phyloP scores from a whole-genome alignment of 2,888 invertebrate genomes.

The Drosophila lacicola region DNA sequence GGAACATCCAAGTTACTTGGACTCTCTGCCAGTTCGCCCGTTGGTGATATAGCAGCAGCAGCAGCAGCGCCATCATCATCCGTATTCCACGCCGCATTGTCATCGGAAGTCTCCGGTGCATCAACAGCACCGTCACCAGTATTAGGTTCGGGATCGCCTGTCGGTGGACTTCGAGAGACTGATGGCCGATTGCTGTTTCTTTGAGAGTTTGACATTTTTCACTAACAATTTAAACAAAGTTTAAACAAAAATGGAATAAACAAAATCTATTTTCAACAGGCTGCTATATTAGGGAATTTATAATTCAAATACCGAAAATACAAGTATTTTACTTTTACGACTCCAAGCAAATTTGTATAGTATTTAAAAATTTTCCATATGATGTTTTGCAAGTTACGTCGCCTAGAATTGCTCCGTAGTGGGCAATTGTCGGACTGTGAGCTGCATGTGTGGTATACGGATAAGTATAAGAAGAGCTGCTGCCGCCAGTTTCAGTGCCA shows the following conservation, averaged over 20 bases:
- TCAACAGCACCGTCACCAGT: no score
- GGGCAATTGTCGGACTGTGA: slow-evolving; percentile 62
- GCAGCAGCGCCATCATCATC: neutral
- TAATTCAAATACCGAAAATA: neutral
- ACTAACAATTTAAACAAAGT: slow-evolving; percentile 11
- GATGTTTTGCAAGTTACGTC: slow-evolving; percentile 65
- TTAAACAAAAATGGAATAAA: neutral
- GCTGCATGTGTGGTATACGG: slow-evolving; percentile 41
- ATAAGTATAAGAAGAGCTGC: slow-evolving; percentile 14
- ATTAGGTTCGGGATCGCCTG: no score
- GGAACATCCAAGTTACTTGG: neutral
- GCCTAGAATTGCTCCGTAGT: slow-evolving; percentile 54
- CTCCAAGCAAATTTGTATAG: slow-evolving; percentile 27
- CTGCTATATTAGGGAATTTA: neutral
- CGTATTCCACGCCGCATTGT: no score
- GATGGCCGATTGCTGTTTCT: neutral
- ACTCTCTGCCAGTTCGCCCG: neutral
- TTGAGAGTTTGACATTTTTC: slow-evolving; percentile 13
- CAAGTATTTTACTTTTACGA: no score
- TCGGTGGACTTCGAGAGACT: neutral
- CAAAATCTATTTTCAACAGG: neutral
- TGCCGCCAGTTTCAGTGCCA: slow-evolving; percentile 54
- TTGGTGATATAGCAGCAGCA: no score
- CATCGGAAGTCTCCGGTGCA: neutral
- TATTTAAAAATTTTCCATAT: slow-evolving; percentile 19